Evolutionary conservation across 2,113 vertebrate species (phyloP), one percentile per base, ranked within the genome.

Genomic region (Malurus cyaneus): DNA sequence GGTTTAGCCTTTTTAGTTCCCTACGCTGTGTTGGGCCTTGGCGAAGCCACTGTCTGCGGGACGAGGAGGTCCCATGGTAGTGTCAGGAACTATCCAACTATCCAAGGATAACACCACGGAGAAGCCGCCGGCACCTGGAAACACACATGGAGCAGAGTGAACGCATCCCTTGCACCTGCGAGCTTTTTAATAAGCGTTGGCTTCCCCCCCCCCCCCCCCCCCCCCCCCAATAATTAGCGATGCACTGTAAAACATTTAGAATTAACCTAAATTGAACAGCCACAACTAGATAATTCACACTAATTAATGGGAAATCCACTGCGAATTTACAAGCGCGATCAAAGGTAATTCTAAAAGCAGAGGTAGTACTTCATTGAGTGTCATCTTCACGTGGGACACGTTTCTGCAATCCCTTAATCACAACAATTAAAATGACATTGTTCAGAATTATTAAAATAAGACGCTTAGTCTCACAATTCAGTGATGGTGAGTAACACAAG

Each of bases 121-220:
- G 1, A 15, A 59, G 59, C 39, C 2, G 53, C 42, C 65, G 9
- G 53, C 8, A 18, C 49, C 12, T 34, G 53, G 20, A n/a, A 81
- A 50, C 15, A 8, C 21, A 4, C 18, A 6, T 8, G 19, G 24
- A 59, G 49, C 34, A 5, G 6, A 44, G 64, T 2, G 2, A 54
- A 36, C 28, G 5, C 32, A 3, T 42, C 14, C 34, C 21, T 24
- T 52, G 32, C 62, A 34, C 81, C 60, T 83, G 79, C 14, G 4
- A 12, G 32, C 60, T 66, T 31, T n/a, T 49, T 24, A 59, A n/a
- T 31, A 59, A 71, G 20, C 24, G 23, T 19, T 76, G 31, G 2
- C 1, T 2, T 11, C 2, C 1, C 1, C 18, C 26, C 1, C 20
- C 31, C 42, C 34, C 25, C 2, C 1, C 1, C 2, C 1, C 1